Percentiles rank a stretch among this genome's conserved stretches.
Evolutionary conservation across 30 jellyfish, hydroid and myxozoan genomes (phyloP).

Genomic region (Aurelia aurita): DNA sequence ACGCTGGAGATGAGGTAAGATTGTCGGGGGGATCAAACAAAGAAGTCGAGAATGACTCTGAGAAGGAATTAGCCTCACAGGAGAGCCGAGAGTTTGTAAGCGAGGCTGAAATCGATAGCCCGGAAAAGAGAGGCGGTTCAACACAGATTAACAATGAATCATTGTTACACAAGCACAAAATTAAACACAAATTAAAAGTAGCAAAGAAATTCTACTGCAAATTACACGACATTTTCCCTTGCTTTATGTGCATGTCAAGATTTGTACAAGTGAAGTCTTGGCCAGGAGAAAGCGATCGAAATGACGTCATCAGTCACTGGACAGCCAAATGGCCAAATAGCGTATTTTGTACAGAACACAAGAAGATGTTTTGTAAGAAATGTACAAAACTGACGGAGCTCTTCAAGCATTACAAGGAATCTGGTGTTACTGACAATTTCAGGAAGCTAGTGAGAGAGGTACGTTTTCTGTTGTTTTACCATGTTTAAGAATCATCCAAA

Average conservation of each 20-base stretch:
- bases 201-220: slow-evolving; percentile 23
- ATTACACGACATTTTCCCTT: slow-evolving; percentile 30
- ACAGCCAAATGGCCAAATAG: slow-evolving; percentile 3
- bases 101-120: no score
- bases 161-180: not conserved
- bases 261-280: slow-evolving; percentile 30
- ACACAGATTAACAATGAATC: no score
- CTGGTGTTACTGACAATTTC: slow-evolving; percentile 44
- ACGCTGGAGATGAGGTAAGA: not conserved
- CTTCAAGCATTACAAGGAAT: slow-evolving; percentile 7
- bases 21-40: not conserved
- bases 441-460: slow-evolving; percentile 31
- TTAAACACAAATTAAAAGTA: not conserved
- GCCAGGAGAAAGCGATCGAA: slow-evolving; percentile 35
- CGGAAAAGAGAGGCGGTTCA: no score
- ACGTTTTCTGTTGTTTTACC: not conserved
- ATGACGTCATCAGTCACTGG: slow-evolving; percentile 34
- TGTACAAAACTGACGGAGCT: slow-evolving; percentile 9
- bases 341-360: slow-evolving; percentile 26
- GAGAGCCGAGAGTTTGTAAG: not conserved
- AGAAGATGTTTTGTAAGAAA: slow-evolving; percentile 35
- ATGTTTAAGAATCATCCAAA: not conserved
- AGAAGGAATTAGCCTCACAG: not conserved
- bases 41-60: not conserved
- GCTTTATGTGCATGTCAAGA: slow-evolving; percentile 50